Percentiles rank a stretch among this genome's conserved stretches.
Evolutionary conservation across 2,888 invertebrate genomes (phyloP).

Genomic region (Entomobrya multifasciata): DNA sequence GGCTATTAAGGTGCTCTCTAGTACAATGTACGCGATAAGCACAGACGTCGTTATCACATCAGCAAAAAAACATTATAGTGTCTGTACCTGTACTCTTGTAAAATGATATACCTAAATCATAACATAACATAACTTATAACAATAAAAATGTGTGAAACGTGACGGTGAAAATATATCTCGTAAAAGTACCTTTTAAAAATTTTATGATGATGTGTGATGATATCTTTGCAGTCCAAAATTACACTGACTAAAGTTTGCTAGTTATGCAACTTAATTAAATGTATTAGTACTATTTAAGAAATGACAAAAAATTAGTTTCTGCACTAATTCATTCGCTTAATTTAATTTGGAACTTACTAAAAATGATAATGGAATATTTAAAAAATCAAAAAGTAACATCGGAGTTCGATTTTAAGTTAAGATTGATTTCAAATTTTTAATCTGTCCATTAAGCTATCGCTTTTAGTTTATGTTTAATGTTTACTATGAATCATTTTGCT

Average conservation of each 20-base stretch:
- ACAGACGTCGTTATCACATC: neutral
- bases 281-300: no score
- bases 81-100: no score
- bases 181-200: neutral
- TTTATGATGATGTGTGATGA: neutral
- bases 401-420: no score
- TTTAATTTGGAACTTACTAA: neutral
- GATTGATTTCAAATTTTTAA: no score
- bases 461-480: neutral
- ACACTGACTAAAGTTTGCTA: neutral
- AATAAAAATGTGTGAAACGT: slow-evolving; percentile 68
- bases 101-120: no score
- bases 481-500: neutral
- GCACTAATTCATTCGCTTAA: neutral
- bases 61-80: slow-evolving; percentile 37
- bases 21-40: neutral
- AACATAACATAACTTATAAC: slow-evolving; percentile 45
- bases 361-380: no score
- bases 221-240: neutral
- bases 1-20: no score
- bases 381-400: no score
- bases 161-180: slow-evolving; percentile 42
- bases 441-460: no score
- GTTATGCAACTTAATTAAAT: no score
- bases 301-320: no score